phyloP scores from a whole-genome alignment of 1,140 invertebrate genomes.

The Aphidius ervi region DNA sequence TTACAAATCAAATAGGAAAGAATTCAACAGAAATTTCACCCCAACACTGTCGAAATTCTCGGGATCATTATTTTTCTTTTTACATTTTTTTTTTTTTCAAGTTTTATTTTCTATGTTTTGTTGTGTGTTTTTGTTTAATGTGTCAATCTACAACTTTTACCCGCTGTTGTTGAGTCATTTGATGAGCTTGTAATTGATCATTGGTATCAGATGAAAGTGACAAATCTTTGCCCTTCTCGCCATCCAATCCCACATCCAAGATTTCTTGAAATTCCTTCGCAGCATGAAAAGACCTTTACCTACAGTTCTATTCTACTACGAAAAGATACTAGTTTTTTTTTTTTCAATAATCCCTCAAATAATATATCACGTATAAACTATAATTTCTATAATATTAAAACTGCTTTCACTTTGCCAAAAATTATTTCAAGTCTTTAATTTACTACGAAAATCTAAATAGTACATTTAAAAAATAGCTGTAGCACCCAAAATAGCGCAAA shows the following conservation, averaged over 20 bases:
- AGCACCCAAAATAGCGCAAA: slow-evolving; percentile 12
- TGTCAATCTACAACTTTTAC: slow-evolving; percentile 37
- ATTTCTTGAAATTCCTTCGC: slow-evolving; percentile 44
- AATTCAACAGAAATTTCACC: too few relatives aligned
- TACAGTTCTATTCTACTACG: slow-evolving; percentile 53
- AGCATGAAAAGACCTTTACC: slow-evolving; percentile 54
- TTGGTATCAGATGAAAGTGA: slow-evolving; percentile 35
- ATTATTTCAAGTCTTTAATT: neutral
- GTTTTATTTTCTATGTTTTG: neutral
- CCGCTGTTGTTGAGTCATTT: slow-evolving; percentile 46
- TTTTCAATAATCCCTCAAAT: too few relatives aligned
- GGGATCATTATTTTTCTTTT: neutral
- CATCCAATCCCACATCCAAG: slow-evolving; percentile 29
- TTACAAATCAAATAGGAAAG: too few relatives aligned
- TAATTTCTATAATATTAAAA: too few relatives aligned
- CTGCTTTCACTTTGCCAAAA: neutral
- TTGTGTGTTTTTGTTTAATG: neutral
- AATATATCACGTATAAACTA: too few relatives aligned
- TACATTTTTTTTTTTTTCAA: neutral
- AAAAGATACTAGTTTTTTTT: slow-evolving; percentile 13
- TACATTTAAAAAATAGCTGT: neutral
- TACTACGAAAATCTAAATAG: slow-evolving; percentile 1
- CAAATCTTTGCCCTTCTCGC: slow-evolving; percentile 35
- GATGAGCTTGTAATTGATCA: slow-evolving; percentile 39
- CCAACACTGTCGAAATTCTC: too few relatives aligned